A percentile compares a stretch with the other conserved stretches of the same genome.
These are phyloP conservation scores for Tauraco hartlaubi DNA, from an alignment of 2,797 vertebrate species.

Conservation along the genomic window DNA sequence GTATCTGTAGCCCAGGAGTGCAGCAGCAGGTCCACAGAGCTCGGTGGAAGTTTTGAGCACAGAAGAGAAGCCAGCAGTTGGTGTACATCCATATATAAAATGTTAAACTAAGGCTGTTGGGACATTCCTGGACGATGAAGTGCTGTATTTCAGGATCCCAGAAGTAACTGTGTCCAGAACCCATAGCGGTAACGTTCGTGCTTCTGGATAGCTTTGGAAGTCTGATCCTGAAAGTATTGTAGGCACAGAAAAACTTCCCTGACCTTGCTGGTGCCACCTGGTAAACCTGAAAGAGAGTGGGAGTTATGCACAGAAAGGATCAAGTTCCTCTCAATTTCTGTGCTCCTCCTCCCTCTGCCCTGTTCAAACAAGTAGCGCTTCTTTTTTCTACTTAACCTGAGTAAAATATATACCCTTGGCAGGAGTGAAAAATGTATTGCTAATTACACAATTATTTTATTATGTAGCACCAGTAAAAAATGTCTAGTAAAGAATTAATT, in stretches of 20 bases:
- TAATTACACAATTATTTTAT: constrained; percentile 85
- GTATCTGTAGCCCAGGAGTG: background rate
- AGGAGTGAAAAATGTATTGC: constrained; percentile 79
- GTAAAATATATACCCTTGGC: constrained; percentile 76
- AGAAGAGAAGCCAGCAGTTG: background rate
- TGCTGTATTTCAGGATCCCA: background rate
- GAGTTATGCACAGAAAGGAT: background rate
- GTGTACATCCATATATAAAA: background rate
- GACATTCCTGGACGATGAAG: fast-evolving
- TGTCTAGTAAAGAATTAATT: constrained; percentile 85
- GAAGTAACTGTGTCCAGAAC: background rate
- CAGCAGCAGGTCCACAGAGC: background rate
- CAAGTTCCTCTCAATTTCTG: background rate
- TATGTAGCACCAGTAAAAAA: constrained; percentile 83
- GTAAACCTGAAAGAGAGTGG: background rate
- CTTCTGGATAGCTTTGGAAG: background rate
- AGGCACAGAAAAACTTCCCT: background rate
- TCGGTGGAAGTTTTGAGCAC: fast-evolving
- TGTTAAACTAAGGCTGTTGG: background rate
- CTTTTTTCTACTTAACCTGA: constrained; percentile 60
- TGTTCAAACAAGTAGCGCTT: background rate
- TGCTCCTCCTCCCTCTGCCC: background rate
- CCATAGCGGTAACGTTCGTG: fast-evolving
- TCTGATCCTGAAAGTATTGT: background rate
- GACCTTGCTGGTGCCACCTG: background rate